phyloP scores from a whole-genome alignment of 2,113 vertebrate genomes.

The Neogale vison region DNA sequence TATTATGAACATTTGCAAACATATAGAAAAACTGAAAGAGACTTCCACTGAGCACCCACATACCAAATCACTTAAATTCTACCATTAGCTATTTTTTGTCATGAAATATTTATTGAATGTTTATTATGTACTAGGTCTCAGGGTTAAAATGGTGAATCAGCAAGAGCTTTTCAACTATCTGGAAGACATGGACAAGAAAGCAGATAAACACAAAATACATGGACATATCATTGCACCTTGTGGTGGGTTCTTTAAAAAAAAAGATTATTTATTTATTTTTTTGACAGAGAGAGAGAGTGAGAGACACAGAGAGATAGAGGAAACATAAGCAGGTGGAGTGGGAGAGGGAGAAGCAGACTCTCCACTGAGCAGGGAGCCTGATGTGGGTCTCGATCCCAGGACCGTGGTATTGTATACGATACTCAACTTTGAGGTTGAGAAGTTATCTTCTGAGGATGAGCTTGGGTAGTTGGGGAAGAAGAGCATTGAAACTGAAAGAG shows the following conservation, averaged over 20 bases:
- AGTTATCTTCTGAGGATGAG: neutral
- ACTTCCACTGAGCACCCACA: neutral
- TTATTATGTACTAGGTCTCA: neutral
- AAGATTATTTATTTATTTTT: too few species aligned
- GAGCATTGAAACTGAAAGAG: neutral
- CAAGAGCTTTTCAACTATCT: neutral
- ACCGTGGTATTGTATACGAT: rapidly evolving
- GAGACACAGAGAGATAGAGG: too few species aligned
- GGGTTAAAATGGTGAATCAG: neutral
- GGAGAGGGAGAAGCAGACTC: too few species aligned
- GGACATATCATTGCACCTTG: neutral
- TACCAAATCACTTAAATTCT: neutral
- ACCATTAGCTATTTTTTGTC: neutral
- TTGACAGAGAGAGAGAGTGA: too few species aligned
- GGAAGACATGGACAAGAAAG: neutral
- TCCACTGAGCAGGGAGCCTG: too few species aligned
- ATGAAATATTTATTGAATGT: neutral
- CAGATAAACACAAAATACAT: neutral
- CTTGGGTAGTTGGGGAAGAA: neutral
- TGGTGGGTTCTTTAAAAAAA: too few species aligned
- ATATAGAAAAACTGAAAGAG: neutral
- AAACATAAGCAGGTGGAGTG: too few species aligned
- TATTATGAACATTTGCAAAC: neutral
- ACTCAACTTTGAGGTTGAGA: neutral
- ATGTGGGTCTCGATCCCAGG: too few species aligned